Evolutionary conservation across 2,797 vertebrate genomes (phyloP).

Genomic region (Knipowitschia caucasica): DNA sequence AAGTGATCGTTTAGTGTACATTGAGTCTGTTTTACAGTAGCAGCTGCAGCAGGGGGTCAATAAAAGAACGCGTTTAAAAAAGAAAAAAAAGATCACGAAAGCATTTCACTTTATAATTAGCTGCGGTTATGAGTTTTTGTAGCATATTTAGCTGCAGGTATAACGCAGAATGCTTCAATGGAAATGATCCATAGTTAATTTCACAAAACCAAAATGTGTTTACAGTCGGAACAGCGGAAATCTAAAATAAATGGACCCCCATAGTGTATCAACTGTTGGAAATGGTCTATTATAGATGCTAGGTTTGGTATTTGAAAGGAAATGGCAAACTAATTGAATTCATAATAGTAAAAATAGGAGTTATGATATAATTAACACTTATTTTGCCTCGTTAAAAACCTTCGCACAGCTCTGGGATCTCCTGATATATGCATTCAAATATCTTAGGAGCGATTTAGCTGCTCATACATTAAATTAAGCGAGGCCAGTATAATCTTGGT

Average conservation of each 20-base stretch:
- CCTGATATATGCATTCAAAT: neutral
- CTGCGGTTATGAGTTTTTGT: constrained; percentile 27
- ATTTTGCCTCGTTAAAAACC: constrained; percentile 1
- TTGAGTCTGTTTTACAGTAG: constrained; percentile 30
- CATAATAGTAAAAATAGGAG: neutral
- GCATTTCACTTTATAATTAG: constrained; percentile 46
- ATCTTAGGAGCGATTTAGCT: neutral
- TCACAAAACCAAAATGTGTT: too few species aligned
- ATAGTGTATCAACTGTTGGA: too few species aligned
- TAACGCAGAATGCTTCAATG: too few species aligned
- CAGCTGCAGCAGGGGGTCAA: constrained; percentile 41
- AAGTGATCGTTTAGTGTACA: constrained; percentile 35
- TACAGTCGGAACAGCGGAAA: too few species aligned
- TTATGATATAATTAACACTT: too few species aligned
- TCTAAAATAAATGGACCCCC: too few species aligned
- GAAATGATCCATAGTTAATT: too few species aligned
- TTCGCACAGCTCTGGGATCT: neutral
- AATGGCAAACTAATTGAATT: neutral
- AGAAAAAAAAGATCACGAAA: constrained; percentile 22
- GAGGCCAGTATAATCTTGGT: constrained; percentile 51
- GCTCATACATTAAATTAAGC: neutral
- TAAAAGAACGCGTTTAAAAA: constrained; percentile 32
- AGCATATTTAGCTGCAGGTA: too few species aligned
- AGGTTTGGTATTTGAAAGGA: neutral
- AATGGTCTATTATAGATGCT: too few species aligned